These are phyloP conservation scores for Bombyx huttoni DNA, from an alignment of 2,888 invertebrate species.

Conservation along the genomic window DNA sequence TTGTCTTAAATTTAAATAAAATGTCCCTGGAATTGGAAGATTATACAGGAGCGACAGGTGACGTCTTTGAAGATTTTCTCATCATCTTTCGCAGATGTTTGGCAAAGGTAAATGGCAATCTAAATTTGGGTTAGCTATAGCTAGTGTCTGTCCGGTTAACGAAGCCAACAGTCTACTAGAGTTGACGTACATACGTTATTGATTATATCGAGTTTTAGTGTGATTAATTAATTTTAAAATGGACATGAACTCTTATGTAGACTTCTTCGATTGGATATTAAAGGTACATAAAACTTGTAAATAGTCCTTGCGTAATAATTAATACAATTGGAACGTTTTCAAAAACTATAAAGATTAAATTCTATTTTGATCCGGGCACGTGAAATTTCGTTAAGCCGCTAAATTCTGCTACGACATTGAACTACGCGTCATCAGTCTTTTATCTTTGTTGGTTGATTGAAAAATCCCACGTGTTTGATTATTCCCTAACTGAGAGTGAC, in stretches of 20 bases:
- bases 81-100: slow-evolving; percentile 78
- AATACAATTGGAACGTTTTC: slow-evolving; percentile 10
- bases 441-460: not conserved
- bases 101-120: slow-evolving; percentile 75
- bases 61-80: slow-evolving; percentile 82
- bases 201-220: not conserved
- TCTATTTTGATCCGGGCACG: slow-evolving; percentile 4
- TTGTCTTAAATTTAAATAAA: slow-evolving; percentile 37
- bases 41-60: slow-evolving; percentile 74
- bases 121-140: slow-evolving; percentile 43
- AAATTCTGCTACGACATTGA: not conserved
- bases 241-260: slow-evolving; percentile 40
- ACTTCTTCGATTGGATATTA: slow-evolving; percentile 39
- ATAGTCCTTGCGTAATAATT: not conserved
- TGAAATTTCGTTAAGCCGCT: slow-evolving; percentile 1
- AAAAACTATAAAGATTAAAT: slow-evolving; percentile 8
- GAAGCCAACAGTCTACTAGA: no score
- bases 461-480: not conserved
- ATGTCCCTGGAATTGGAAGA: slow-evolving; percentile 80
- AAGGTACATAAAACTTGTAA: slow-evolving; percentile 24
- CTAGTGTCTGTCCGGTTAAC: slow-evolving; percentile 3
- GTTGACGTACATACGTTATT: not conserved
- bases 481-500: not conserved
- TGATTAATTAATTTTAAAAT: slow-evolving; percentile 10
- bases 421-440: not conserved